A percentile compares a stretch with the other conserved stretches of the same genome.
phyloP scores from a whole-genome alignment of 2,888 invertebrate genomes.

The Plagiodera versicolora region DNA sequence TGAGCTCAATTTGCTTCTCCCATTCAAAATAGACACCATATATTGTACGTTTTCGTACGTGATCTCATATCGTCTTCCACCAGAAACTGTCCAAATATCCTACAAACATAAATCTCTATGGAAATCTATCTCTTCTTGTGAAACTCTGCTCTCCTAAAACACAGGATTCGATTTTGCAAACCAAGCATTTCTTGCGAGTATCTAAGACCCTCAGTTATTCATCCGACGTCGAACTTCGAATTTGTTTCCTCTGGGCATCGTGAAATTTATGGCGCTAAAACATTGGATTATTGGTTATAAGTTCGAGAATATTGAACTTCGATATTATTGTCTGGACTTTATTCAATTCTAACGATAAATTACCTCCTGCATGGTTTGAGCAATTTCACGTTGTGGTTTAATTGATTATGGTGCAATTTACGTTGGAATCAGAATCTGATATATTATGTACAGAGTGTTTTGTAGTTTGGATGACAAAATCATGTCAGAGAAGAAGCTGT shows the following conservation, averaged over 20 bases:
- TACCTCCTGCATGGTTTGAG: too few species aligned
- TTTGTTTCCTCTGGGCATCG: conserved; percentile 35
- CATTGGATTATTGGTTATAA: conserved; percentile 38
- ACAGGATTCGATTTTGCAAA: conserved; percentile 23
- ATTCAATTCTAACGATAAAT: neutral
- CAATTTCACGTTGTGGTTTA: too few species aligned
- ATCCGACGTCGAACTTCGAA: conserved; percentile 31
- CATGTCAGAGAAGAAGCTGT: too few species aligned
- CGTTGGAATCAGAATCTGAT: too few species aligned
- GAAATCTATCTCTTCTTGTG: conserved; percentile 19
- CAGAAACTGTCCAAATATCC: neutral
- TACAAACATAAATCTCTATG: conserved; percentile 2
- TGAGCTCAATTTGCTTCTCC: neutral
- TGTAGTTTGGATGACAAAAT: too few species aligned
- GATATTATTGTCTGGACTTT: conserved; percentile 34
- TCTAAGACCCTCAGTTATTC: conserved; percentile 28
- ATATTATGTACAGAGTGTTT: too few species aligned
- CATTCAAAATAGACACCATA: neutral
- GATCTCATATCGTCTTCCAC: neutral
- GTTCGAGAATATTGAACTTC: conserved; percentile 36
- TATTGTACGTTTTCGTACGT: neutral
- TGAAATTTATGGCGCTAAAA: conserved; percentile 38
- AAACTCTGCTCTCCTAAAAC: conserved; percentile 22
- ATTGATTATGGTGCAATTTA: too few species aligned
- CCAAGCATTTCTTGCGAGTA: conserved; percentile 28